A percentile compares a stretch with the other conserved stretches of the same genome.
phyloP scores from a whole-genome alignment of 2,797 vertebrate species.

The Myotis vivesi region DNA sequence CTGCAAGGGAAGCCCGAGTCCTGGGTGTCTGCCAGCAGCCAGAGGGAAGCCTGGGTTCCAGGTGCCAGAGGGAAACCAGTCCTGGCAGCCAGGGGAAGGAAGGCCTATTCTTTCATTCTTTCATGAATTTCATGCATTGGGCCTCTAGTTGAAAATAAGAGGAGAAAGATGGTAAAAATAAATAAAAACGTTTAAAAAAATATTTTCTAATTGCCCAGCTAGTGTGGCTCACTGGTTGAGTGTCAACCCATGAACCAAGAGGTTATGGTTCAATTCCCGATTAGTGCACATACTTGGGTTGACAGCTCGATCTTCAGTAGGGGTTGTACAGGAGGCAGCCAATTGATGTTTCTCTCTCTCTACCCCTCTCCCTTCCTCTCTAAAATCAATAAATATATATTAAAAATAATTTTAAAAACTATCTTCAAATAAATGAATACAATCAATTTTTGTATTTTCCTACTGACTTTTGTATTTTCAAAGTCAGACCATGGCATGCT shows the following conservation, averaged over 20 bases:
- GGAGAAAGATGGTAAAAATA: not conserved
- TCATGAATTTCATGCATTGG: no score
- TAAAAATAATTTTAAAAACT: slow-evolving; percentile 27
- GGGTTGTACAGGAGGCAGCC: not conserved
- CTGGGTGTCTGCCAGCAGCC: no score
- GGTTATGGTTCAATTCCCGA: not conserved
- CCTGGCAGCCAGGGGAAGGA: no score
- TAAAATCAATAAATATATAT: not conserved
- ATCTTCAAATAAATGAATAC: slow-evolving; percentile 52
- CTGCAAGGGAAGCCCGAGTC: no score
- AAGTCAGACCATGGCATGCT: not conserved
- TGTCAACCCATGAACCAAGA: not conserved
- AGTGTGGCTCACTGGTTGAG: not conserved
- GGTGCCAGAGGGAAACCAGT: no score
- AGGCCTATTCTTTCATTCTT: no score
- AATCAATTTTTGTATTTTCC: slow-evolving; percentile 39
- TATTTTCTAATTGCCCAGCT: not conserved
- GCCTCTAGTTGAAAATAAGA: not conserved
- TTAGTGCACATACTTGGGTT: not conserved
- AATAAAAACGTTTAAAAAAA: no score
- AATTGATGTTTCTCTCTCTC: not conserved
- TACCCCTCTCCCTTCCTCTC: not conserved
- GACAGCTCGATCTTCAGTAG: not conserved
- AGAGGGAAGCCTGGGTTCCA: no score
- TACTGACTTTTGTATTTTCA: slow-evolving; percentile 25